Percentiles rank a stretch among this genome's conserved stretches.
These are phyloP conservation scores for Heliornis fulica DNA, from an alignment of 2,113 vertebrate genomes.

Conservation along the genomic window DNA sequence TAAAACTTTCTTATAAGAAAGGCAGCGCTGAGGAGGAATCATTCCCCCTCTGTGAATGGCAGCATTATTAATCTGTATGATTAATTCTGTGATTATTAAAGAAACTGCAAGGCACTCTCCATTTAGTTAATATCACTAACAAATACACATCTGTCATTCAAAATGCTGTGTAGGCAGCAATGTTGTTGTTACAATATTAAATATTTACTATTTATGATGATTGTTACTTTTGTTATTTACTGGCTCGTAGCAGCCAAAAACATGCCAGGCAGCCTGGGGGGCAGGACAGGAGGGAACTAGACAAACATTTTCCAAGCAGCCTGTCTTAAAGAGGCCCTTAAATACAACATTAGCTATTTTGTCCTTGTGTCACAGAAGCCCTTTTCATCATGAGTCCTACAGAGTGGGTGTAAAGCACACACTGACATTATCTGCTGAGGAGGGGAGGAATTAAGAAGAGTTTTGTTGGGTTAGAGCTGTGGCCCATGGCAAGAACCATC, in stretches of 20 bases:
- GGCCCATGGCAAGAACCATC: not conserved
- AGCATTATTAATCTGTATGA: constrained; percentile 57
- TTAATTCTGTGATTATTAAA: constrained; percentile 59
- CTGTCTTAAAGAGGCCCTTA: not conserved
- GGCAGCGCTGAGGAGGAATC: not conserved
- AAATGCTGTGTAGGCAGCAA: not conserved
- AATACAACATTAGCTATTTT: not conserved
- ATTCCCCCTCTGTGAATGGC: constrained; percentile 4
- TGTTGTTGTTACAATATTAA: constrained; percentile 5
- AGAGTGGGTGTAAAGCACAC: not conserved
- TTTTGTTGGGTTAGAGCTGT: not conserved
- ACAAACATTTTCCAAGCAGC: not conserved
- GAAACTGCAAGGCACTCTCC: constrained; percentile 26
- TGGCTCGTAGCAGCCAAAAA: not conserved
- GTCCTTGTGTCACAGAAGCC: not conserved
- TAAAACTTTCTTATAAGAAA: constrained; percentile 23
- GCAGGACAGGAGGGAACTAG: not conserved
- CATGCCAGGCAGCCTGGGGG: not conserved
- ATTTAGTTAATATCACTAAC: constrained; percentile 44
- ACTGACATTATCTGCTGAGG: not conserved
- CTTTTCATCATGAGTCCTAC: not conserved
- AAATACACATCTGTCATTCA: constrained; percentile 45
- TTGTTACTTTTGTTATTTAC: constrained; percentile 37
- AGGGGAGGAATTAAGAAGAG: not conserved
- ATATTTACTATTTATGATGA: constrained; percentile 56